Evolutionary conservation across 2,888 invertebrate species (phyloP), one percentile per base, ranked within the genome.

Genomic region (Dicranocentrus wangi): DNA sequence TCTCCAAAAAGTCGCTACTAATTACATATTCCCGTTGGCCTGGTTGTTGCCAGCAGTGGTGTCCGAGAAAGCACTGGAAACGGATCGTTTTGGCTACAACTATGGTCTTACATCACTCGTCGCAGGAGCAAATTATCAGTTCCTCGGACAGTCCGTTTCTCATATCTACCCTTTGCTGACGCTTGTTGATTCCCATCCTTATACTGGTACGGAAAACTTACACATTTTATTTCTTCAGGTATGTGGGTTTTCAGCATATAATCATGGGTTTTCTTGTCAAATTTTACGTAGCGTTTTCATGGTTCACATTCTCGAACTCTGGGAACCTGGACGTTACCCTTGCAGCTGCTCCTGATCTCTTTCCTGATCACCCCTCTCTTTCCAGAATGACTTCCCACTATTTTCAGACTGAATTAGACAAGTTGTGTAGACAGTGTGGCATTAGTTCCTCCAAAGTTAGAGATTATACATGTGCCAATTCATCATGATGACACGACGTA

Each of bases 261-360:
- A 69, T 25, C 2, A 21, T n/a, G n/a, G 1, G 25, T 55, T 7
- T 32, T 7, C 10, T 32, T 32, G 32, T 32, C 5, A n/a, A n/a
- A n/a, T n/a, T n/a, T n/a, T n/a, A n/a, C n/a, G n/a, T 21, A 84
- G 84, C 77, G 25, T 84, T 84, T 58, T 82, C 84, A 13, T 84
- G 84, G 84, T 84, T 84, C 60, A 82, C 84, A 1, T 84, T 84
- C 58, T 70, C 84, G 13, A 82, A 84, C 10, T 82, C 82, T 19
- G 72, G 79, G 21, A 84, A 82, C 39, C 55, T 84, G 17, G 81
- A 84, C 27, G 47, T 84, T 5, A 82, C 84, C 1, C 73, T 84
- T 17, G 82, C 73, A 15, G 84, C 73, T 13, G 84, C 84, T 8
- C 82, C 84, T 23, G 82, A 82, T 27, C 73, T 84, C 17, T 82